A percentile compares a stretch with the other conserved stretches of the same genome.
These are phyloP conservation scores for Oryctes rhinoceros DNA, from an alignment of 1,140 invertebrate genomes.

Conservation along the genomic window DNA sequence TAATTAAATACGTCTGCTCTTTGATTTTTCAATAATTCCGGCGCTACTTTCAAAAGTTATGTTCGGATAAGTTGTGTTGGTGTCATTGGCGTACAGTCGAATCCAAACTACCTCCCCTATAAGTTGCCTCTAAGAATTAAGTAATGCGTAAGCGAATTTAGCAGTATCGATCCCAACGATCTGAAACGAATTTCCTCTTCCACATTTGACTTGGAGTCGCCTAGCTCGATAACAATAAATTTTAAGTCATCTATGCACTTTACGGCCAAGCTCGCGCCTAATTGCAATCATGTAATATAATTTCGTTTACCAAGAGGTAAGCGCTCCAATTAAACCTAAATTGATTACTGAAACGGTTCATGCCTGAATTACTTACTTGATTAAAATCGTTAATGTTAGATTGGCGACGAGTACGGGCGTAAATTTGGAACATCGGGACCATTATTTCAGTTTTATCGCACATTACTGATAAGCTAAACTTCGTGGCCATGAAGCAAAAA, in stretches of 20 bases:
- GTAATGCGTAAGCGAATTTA: background rate
- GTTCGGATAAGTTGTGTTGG: too few species aligned
- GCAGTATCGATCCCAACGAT: background rate
- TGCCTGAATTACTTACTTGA: slow-evolving; percentile 14
- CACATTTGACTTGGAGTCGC: too few species aligned
- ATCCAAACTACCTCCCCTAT: too few species aligned
- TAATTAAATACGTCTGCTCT: too few species aligned
- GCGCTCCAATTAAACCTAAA: slow-evolving; percentile 4
- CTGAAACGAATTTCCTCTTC: background rate
- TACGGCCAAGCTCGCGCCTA: background rate
- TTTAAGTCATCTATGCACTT: background rate
- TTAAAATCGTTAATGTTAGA: slow-evolving; percentile 6
- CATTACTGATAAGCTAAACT: too few species aligned
- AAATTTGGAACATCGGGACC: background rate
- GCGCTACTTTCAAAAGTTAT: too few species aligned
- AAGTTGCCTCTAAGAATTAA: too few species aligned
- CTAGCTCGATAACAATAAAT: too few species aligned
- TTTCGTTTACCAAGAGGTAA: background rate
- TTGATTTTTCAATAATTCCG: too few species aligned
- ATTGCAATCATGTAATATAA: background rate
- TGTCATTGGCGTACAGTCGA: too few species aligned
- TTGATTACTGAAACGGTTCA: slow-evolving; percentile 6
- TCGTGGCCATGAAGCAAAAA: too few species aligned
- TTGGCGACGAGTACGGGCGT: background rate
- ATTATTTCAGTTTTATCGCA: background rate